Conservation (phyloP, 1,140 invertebrate genomes). For the Alviniconcha marisindica region DNA sequence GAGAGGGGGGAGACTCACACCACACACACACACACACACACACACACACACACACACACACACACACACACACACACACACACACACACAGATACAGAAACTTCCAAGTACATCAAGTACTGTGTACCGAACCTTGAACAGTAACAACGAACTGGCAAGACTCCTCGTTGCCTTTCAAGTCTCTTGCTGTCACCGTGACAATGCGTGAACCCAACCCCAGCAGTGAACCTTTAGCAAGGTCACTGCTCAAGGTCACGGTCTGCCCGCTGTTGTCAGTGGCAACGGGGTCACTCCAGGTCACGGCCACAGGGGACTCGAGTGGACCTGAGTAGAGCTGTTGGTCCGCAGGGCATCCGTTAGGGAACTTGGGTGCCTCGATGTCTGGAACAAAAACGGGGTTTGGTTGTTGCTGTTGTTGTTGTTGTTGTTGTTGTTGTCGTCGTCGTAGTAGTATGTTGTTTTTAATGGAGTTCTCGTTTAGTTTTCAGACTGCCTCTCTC, state of each 20-base stretch:
- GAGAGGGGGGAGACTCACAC: no score
- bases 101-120: no score
- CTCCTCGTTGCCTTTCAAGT: not conserved
- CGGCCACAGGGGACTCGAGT: not conserved
- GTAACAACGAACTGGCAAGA: not conserved
- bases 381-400: not conserved
- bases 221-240: not conserved
- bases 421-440: no score
- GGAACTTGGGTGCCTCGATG: not conserved
- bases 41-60: not conserved
- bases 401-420: no score
- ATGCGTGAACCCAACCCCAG: not conserved
- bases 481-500: no score
- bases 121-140: not conserved
- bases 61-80: not conserved
- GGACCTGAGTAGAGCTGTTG: not conserved
- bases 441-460: no score
- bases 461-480: no score
- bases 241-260: not conserved
- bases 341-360: not conserved
- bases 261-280: not conserved
- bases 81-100: not conserved
- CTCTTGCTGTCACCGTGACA: not conserved
- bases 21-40: constrained; percentile 10
- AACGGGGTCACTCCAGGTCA: not conserved